A percentile compares a stretch with the other conserved stretches of the same genome.
These are phyloP conservation scores for Drosophila hamatofila DNA, from an alignment of 2,888 invertebrate species.

Conservation along the genomic window DNA sequence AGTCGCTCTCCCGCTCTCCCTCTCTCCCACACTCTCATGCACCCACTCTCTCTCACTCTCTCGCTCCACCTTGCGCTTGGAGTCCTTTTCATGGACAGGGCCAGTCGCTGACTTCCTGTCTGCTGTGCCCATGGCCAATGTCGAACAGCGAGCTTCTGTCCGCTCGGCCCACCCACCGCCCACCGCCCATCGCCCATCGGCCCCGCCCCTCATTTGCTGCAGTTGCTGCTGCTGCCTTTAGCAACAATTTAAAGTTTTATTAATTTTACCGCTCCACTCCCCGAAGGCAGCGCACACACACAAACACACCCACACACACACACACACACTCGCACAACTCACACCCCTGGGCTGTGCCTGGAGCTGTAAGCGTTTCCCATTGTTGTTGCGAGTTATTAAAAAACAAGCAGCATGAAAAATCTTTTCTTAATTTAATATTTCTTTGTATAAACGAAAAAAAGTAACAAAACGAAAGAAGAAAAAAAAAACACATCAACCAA, in stretches of 20 bases:
- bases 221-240: slow-evolving; percentile 49
- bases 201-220: slow-evolving; percentile 6
- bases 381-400: slow-evolving; percentile 77
- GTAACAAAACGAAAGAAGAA: slow-evolving; percentile 22
- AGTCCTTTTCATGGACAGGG: slow-evolving; percentile 28
- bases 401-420: slow-evolving; percentile 72
- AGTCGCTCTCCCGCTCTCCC: slow-evolving; percentile 21
- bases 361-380: slow-evolving; percentile 51
- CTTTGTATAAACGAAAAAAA: slow-evolving; percentile 55
- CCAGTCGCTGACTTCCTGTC: slow-evolving; percentile 58
- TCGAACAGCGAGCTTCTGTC: slow-evolving; percentile 25
- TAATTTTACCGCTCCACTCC: slow-evolving; percentile 62
- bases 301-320: slow-evolving; percentile 15
- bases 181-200: no score
- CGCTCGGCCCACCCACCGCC: not conserved
- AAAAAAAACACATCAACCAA: slow-evolving; percentile 26
- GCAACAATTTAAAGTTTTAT: slow-evolving; percentile 80
- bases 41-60: not conserved
- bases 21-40: not conserved
- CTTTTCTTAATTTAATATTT: slow-evolving; percentile 78
- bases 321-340: slow-evolving; percentile 3
- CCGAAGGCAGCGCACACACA: slow-evolving; percentile 24
- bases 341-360: slow-evolving; percentile 10
- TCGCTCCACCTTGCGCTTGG: not conserved
- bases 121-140: slow-evolving; percentile 61